Evolutionary conservation across 2,888 invertebrate genomes (phyloP).

Genomic region (Nezara viridula): DNA sequence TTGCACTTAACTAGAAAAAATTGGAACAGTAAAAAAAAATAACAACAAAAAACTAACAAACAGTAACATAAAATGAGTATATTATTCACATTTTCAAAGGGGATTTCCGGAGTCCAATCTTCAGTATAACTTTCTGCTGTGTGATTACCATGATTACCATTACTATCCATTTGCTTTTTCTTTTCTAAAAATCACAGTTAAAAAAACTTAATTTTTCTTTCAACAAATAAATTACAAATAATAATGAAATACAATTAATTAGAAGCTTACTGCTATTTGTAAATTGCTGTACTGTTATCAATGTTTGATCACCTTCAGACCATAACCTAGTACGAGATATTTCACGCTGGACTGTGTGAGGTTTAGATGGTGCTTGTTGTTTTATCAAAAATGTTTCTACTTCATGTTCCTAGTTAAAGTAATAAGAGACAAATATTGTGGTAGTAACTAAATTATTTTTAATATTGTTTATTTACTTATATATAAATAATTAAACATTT

Average conservation of each 20-base stretch:
- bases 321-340: conserved; percentile 68
- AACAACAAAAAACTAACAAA: background rate
- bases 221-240: background rate
- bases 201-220: conserved; percentile 37
- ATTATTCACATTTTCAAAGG: conserved; percentile 84
- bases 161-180: conserved; percentile 66
- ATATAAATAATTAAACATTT: background rate
- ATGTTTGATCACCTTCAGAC: conserved; percentile 68
- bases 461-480: conserved; percentile 51
- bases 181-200: conserved; percentile 62
- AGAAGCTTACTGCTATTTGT: conserved; percentile 58
- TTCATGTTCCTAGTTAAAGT: conserved; percentile 76
- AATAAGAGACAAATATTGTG: no score
- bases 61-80: background rate
- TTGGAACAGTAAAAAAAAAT: background rate
- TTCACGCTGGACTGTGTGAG: conserved; percentile 64
- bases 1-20: conserved; percentile 68
- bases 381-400: conserved; percentile 92
- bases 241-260: background rate
- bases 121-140: conserved; percentile 73
- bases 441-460: conserved; percentile 2
- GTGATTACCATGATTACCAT: conserved; percentile 70
- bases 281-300: conserved; percentile 63
- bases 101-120: conserved; percentile 93
- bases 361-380: conserved; percentile 77